phyloP scores from a whole-genome alignment of 2,888 invertebrate species.

The Coelogynopora nodosa region DNA sequence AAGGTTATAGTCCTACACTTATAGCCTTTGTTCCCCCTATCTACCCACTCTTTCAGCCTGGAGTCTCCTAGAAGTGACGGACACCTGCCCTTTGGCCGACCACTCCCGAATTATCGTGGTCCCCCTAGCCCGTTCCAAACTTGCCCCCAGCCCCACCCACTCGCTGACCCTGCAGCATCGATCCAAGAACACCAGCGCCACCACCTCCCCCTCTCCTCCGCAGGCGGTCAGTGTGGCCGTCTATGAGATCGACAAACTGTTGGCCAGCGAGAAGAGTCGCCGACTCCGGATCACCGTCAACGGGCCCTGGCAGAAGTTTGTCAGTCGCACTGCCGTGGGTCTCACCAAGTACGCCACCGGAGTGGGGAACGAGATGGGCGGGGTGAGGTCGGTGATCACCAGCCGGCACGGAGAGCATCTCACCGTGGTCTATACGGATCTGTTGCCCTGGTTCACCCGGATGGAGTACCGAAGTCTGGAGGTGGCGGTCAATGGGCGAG shows the following conservation, averaged over 20 bases:
- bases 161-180: neutral
- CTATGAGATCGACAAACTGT: neutral
- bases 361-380: constrained; percentile 84
- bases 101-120: constrained; percentile 76
- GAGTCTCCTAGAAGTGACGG: constrained; percentile 81
- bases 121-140: neutral
- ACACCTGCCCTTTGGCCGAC: constrained; percentile 76
- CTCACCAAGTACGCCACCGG: constrained; percentile 64
- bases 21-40: no score
- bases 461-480: constrained; percentile 82
- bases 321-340: neutral
- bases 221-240: neutral
- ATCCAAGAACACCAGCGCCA: neutral
- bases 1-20: no score
- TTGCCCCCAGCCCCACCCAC: neutral
- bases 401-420: constrained; percentile 67
- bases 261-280: neutral
- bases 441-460: constrained; percentile 68
- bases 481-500: constrained; percentile 66
- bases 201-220: neutral
- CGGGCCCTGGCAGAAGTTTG: neutral
- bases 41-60: constrained; percentile 69
- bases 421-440: constrained; percentile 78
- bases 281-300: neutral
- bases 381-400: constrained; percentile 77